These are phyloP conservation scores for Gymnothorax reevesii DNA, from an alignment of 2,797 vertebrate species.

Conservation along the genomic window DNA sequence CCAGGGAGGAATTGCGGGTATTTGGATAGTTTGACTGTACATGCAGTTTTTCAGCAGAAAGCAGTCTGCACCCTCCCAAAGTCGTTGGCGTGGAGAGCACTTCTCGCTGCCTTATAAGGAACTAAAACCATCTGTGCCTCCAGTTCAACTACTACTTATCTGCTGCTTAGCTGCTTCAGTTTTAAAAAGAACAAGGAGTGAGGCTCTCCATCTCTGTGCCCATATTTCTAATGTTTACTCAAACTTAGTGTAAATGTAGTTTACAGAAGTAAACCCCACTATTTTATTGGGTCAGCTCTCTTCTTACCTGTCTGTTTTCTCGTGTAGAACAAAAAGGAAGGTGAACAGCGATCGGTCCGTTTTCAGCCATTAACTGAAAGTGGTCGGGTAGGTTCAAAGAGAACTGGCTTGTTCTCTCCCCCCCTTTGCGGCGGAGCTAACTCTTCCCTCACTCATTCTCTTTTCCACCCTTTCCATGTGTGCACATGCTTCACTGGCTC, in stretches of 20 bases:
- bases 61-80: conserved; percentile 12
- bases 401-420: conserved; percentile 24
- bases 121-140: conserved; percentile 23
- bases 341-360: conserved; percentile 69
- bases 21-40: background rate
- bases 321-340: conserved; percentile 66
- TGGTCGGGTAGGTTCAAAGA: conserved; percentile 83
- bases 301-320: conserved; percentile 49
- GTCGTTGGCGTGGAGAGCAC: background rate
- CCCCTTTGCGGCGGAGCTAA: conserved; percentile 34
- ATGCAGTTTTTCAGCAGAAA: background rate
- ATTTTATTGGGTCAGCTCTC: background rate
- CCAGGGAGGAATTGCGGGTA: background rate
- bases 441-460: conserved; percentile 28
- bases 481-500: conserved; percentile 19
- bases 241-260: background rate
- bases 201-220: background rate
- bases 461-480: conserved; percentile 4
- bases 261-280: background rate
- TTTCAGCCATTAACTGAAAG: conserved; percentile 79
- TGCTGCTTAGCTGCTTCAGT: conserved; percentile 26
- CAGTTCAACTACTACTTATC: conserved; percentile 18
- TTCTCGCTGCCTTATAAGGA: conserved; percentile 41
- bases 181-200: conserved; percentile 51
- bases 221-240: background rate